Percentiles rank a stretch among this genome's conserved stretches.
Evolutionary conservation across 2,797 vertebrate genomes (phyloP).

Genomic region (Eulemur mongoz): DNA sequence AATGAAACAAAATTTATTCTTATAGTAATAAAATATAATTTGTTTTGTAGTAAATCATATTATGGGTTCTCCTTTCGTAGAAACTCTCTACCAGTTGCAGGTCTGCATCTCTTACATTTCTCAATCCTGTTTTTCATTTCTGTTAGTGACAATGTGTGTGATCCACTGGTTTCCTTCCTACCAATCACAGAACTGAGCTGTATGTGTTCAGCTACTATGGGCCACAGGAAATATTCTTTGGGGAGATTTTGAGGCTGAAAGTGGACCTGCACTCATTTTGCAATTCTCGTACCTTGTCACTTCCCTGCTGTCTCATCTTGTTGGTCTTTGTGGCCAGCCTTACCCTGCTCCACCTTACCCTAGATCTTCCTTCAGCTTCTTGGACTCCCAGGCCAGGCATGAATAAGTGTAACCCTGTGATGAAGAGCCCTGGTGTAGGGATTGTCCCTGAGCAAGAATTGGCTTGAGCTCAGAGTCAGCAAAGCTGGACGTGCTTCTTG

Average conservation of each 20-base stretch:
- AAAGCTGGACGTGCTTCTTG: too few species aligned
- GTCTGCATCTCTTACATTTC: not conserved
- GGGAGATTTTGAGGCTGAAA: not conserved
- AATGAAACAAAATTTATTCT: not conserved
- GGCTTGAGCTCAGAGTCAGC: too few species aligned
- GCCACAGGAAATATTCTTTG: not conserved
- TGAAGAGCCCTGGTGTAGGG: not conserved
- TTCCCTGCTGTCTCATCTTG: not conserved
- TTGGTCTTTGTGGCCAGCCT: not conserved
- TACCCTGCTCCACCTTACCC: not conserved
- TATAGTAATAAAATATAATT: not conserved
- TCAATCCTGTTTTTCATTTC: not conserved
- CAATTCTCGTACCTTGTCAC: not conserved
- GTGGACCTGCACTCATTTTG: not conserved
- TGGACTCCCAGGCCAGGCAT: not conserved
- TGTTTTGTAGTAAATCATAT: not conserved
- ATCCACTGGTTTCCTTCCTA: not conserved
- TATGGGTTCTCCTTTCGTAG: not conserved
- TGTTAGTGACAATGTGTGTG: too few species aligned
- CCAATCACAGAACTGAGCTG: not conserved
- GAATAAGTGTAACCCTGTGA: accelerated
- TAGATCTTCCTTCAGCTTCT: not conserved
- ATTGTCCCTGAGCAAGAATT: too few species aligned
- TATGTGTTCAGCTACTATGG: not conserved
- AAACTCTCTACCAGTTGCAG: not conserved